phyloP scores from a whole-genome alignment of 2,113 vertebrate species.

The Marcusenius ussheri region DNA sequence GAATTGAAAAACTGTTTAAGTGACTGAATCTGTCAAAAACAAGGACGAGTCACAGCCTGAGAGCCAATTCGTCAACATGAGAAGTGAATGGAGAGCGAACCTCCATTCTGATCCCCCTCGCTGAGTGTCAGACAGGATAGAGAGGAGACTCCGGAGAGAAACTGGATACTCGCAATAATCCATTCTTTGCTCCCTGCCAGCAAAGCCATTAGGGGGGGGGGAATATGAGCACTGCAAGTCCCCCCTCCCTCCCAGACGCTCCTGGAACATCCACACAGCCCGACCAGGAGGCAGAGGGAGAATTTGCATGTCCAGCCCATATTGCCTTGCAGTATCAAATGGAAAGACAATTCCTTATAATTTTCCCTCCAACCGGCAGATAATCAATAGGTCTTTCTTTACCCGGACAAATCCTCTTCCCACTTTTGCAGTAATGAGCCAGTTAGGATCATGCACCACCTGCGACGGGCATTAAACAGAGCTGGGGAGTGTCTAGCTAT shows the following conservation, averaged over 20 bases:
- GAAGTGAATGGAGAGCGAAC: background rate
- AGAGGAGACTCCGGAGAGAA: background rate
- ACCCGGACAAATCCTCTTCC: background rate
- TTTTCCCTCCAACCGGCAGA: background rate
- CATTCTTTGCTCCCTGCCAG: background rate
- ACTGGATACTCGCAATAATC: background rate
- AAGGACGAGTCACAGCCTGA: background rate
- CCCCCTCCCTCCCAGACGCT: background rate
- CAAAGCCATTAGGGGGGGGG: conserved; percentile 11
- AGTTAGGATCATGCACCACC: background rate
- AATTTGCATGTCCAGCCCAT: background rate
- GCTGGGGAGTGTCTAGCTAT: background rate
- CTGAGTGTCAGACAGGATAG: background rate
- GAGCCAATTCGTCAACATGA: background rate
- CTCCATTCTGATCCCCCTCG: background rate
- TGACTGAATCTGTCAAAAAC: background rate
- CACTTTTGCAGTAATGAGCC: background rate
- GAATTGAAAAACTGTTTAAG: background rate
- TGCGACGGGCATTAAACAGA: background rate
- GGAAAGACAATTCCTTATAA: background rate
- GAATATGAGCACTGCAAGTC: background rate
- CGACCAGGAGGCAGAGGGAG: background rate
- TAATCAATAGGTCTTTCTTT: background rate
- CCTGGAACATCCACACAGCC: background rate
- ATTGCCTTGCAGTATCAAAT: background rate